Conservation (phyloP, 2,113 vertebrate genomes). For the Periophthalmodon schlosseri region DNA sequence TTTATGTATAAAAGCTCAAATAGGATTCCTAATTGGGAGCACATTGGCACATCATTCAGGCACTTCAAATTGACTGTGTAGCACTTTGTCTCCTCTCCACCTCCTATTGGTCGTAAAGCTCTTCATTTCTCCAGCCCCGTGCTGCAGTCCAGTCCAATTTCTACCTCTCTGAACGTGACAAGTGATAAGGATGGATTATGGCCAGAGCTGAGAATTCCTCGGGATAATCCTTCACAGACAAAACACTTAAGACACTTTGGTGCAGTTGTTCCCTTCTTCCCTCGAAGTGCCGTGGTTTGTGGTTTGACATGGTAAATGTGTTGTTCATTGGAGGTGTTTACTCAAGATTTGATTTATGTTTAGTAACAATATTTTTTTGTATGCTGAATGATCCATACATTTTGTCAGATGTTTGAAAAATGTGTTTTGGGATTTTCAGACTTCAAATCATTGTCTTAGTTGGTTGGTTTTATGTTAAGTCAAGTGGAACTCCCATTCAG, state of each 20-base stretch:
- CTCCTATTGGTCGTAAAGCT: constrained; percentile 57
- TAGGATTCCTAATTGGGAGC: constrained; percentile 53
- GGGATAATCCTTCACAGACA: constrained; percentile 71
- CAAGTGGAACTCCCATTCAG: too few species aligned
- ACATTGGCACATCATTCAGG: constrained; percentile 50
- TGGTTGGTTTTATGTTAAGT: too few species aligned
- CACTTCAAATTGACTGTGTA: constrained; percentile 68
- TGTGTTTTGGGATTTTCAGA: too few species aligned
- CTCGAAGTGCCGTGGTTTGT: constrained; percentile 52
- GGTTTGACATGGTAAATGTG: constrained; percentile 45
- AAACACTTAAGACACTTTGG: constrained; percentile 65
- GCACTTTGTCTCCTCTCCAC: constrained; percentile 53
- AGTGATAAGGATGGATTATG: constrained; percentile 75
- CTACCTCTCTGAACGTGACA: constrained; percentile 69
- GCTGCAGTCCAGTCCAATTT: constrained; percentile 62
- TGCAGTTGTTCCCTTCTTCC: constrained; percentile 27
- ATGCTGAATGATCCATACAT: neutral
- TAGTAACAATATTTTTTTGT: neutral
- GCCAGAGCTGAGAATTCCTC: constrained; percentile 59
- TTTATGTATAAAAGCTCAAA: constrained; percentile 43
- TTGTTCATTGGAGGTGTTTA: constrained; percentile 70
- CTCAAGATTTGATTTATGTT: constrained; percentile 64
- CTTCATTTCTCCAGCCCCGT: constrained; percentile 51
- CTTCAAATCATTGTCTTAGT: too few species aligned
- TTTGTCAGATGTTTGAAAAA: too few species aligned